Evolutionary conservation across 2,113 vertebrate species (phyloP).

Genomic region (Hydrolagus affinis): DNA sequence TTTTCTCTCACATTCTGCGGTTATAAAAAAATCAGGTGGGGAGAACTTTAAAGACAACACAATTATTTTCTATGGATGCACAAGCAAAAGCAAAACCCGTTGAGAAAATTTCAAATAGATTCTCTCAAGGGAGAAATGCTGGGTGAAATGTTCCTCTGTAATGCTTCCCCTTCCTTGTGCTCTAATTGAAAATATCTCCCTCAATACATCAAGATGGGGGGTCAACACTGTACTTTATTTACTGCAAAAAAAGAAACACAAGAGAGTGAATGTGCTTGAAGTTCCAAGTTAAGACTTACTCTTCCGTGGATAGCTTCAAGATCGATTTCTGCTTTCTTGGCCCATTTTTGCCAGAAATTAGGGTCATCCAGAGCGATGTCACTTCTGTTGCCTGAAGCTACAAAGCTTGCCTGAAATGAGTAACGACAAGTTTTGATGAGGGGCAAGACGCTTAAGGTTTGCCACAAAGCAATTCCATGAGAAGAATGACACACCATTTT

Average conservation of each 20-base stretch:
- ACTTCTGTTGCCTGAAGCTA: constrained; percentile 94
- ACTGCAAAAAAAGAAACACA: not conserved
- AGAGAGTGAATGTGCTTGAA: not conserved
- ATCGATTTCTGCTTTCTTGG: constrained; percentile 96
- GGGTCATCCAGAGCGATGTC: constrained; percentile 97
- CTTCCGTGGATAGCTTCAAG: constrained; percentile 83
- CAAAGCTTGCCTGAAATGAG: constrained; percentile 87
- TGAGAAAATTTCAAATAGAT: not conserved
- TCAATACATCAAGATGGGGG: not conserved
- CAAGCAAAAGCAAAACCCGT: not conserved
- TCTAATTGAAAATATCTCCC: not conserved
- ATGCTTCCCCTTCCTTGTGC: not conserved
- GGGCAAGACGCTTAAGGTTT: no score
- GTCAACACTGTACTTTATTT: not conserved
- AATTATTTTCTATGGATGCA: not conserved
- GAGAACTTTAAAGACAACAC: not conserved
- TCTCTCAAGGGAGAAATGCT: not conserved
- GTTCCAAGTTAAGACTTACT: constrained; percentile 62
- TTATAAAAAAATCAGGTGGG: not conserved
- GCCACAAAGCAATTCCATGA: no score
- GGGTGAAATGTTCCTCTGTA: not conserved
- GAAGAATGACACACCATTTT: no score
- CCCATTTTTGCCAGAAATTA: constrained; percentile 99
- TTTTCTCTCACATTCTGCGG: not conserved
- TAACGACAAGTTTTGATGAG: not conserved